Base-by-base conservation (phyloP, 2,888 invertebrate genomes). In the Mayetiola destructor region DNA sequence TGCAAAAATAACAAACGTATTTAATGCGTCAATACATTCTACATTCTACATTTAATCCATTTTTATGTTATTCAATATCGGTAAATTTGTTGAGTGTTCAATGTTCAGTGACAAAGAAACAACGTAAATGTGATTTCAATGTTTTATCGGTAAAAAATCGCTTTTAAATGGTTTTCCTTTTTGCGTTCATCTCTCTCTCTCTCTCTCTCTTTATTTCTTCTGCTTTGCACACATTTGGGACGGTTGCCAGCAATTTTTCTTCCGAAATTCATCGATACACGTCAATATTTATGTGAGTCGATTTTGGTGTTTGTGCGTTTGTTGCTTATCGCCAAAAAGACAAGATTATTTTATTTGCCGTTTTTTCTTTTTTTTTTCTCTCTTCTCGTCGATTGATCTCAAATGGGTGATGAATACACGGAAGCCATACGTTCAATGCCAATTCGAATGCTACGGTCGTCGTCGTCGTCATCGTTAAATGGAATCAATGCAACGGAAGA, bases 41-140 rank as follows among this genome's bases (percentile, higher is more conserved):
- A 29, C 40, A 16, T 32, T 48, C 36, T 56, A 48, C 56, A 57
- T 57, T 57, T 57, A 57, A 57, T 57, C 57, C 57, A 57, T 57
- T 57, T 57, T 57, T 57, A 57, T 57, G 57, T 57, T 57, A 57
- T 57, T 57, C 57, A 57, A 57, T 57, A 57, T 57, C 53, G 37
- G 21, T 52, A 57, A 52, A 52, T 48, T 52, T 53, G 52, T 52
- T 56, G 57, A 57, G 57, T 57, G 57, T 57, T 57, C 57, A 57
- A 53, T 57, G 57, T 57, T 57, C 57, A 57, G 57, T 52, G 57
- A 53, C 57, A 57, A 57, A 57, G 57, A 57, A 57, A 57, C 52
- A 57, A n/a, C n/a, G n/a, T 57, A 57, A 57, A 57, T 57, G 57
- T 57, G 57, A 57, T 57, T 57, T 57, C 57, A 57, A 52, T 57